Conservation (phyloP, 2,797 vertebrate genomes). For the Hapalemur alaotrensis region DNA sequence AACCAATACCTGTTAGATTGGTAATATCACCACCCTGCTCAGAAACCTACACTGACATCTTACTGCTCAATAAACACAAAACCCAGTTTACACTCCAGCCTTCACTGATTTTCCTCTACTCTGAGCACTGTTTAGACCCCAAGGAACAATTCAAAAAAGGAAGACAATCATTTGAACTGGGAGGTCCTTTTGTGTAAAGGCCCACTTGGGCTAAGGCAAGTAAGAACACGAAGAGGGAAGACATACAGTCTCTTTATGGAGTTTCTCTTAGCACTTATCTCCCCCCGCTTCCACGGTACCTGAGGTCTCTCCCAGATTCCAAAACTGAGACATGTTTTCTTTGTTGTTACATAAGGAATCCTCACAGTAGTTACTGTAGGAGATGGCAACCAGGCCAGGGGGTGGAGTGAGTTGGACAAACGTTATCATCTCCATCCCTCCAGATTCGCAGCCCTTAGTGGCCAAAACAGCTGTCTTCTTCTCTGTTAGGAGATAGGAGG, state of each 20-base stretch:
- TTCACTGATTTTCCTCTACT: background rate
- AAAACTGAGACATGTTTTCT: rapidly evolving
- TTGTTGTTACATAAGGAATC: conserved; percentile 27
- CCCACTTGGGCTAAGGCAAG: background rate
- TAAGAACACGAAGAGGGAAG: background rate
- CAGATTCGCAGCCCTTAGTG: background rate
- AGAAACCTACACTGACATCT: background rate
- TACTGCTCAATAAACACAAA: background rate
- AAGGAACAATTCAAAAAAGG: background rate
- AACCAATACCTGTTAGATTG: background rate
- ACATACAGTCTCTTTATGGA: rapidly evolving
- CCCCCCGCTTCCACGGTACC: background rate
- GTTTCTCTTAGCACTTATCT: background rate
- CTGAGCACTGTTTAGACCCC: background rate
- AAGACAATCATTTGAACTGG: background rate
- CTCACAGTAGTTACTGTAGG: conserved; percentile 59
- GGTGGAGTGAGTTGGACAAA: background rate
- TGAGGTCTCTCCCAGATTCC: background rate
- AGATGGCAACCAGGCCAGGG: background rate
- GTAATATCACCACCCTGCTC: background rate
- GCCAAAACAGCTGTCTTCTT: background rate
- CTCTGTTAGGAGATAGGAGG: background rate
- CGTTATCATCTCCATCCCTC: rapidly evolving
- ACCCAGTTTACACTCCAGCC: background rate
- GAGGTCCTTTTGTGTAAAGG: background rate